Conservation (phyloP, 2,113 vertebrate species). For the Craseonycteris thonglongyai region DNA sequence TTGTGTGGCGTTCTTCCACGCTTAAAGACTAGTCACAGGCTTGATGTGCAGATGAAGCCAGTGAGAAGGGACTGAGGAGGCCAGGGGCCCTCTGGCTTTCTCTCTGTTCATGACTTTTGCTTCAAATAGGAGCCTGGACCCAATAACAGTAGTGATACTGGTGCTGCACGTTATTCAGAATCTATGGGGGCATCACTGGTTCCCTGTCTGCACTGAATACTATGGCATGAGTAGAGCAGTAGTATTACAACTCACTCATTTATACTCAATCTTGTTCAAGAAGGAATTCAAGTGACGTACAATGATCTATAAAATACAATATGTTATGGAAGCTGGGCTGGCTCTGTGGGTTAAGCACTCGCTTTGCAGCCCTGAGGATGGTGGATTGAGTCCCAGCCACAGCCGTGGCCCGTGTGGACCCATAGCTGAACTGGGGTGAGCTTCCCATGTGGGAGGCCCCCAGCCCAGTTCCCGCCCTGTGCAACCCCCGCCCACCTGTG, state of each 20-base stretch:
- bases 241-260: background rate
- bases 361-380: no score
- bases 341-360: no score
- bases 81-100: background rate
- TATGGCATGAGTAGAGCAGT: accelerated
- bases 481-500: no score
- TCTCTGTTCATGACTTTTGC: background rate
- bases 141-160: background rate
- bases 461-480: no score
- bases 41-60: background rate
- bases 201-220: background rate
- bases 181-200: no score
- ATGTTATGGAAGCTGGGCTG: no score
- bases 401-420: no score
- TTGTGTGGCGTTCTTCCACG: background rate
- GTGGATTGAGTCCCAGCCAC: no score
- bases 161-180: background rate
- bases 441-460: no score
- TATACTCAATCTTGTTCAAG: background rate
- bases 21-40: background rate
- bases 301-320: background rate
- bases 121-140: background rate
- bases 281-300: background rate
- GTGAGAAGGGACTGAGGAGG: background rate
- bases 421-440: no score